phyloP scores from a whole-genome alignment of 2,888 invertebrate genomes.

The Drosophila hamatofila region DNA sequence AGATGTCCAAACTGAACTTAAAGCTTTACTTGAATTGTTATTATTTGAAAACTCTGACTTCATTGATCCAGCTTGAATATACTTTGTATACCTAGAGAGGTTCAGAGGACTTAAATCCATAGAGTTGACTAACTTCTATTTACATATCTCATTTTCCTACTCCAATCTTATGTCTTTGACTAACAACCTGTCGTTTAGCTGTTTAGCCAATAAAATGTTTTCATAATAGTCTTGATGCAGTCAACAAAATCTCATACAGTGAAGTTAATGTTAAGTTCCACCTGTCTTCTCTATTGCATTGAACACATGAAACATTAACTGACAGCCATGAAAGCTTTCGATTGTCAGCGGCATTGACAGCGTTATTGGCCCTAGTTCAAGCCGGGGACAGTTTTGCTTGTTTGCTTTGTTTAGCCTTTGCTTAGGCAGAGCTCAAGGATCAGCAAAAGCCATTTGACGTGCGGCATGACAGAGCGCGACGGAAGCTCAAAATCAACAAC shows the following conservation, averaged over 20 bases:
- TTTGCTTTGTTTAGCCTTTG: constrained; percentile 29
- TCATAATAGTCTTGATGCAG: not conserved
- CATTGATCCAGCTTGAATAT: no score
- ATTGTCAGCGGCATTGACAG: constrained; percentile 49
- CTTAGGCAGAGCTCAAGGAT: constrained; percentile 64
- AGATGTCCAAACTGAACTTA: no score
- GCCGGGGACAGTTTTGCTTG: constrained; percentile 20
- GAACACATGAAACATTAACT: constrained; percentile 2
- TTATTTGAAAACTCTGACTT: no score
- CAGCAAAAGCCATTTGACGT: constrained; percentile 52
- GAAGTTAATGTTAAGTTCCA: not conserved
- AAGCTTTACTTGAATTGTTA: no score
- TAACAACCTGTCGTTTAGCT: not conserved
- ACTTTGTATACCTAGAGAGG: not conserved
- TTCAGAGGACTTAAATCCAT: not conserved
- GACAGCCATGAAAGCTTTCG: constrained; percentile 20
- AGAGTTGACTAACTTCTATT: not conserved
- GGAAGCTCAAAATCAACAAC: constrained; percentile 35
- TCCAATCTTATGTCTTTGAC: not conserved
- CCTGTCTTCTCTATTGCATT: not conserved
- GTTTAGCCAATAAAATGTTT: not conserved
- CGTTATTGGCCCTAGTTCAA: constrained; percentile 48
- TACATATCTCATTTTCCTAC: not conserved
- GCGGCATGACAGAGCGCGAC: constrained; percentile 45
- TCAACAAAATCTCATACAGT: not conserved